Conservation (phyloP, 2,113 vertebrate species). For the Psittacara wagleri region DNA sequence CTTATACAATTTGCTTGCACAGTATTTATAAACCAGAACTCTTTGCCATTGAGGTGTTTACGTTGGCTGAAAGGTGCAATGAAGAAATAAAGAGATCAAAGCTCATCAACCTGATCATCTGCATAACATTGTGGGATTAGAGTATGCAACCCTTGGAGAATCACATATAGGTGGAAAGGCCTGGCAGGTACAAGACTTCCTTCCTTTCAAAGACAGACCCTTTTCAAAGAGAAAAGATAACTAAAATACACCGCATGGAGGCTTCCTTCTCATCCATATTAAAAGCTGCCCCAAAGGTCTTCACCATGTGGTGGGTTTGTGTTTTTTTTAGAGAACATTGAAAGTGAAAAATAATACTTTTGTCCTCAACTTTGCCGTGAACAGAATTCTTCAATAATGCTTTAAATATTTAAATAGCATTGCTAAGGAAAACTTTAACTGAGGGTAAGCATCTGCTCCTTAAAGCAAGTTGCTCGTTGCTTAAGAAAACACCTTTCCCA, state of each 20-base stretch:
- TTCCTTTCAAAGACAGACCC: neutral
- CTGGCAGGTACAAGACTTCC: neutral
- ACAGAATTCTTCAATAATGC: neutral
- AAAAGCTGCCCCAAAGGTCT: neutral
- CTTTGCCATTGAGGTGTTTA: neutral
- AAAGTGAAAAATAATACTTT: neutral
- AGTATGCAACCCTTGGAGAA: neutral
- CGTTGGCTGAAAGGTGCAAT: neutral
- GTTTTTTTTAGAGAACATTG: neutral
- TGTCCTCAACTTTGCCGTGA: neutral
- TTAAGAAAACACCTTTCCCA: constrained; percentile 4
- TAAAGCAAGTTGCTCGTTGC: neutral
- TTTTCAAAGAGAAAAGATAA: neutral
- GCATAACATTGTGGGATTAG: neutral
- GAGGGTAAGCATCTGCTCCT: neutral
- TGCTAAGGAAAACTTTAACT: neutral
- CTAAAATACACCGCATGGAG: neutral
- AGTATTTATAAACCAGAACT: neutral
- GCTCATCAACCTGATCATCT: neutral
- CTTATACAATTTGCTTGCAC: neutral
- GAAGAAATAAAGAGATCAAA: neutral
- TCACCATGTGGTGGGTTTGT: neutral
- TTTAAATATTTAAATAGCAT: constrained; percentile 9
- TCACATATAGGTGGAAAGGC: neutral
- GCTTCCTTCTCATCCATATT: neutral